Evolutionary conservation across 2,888 invertebrate genomes (phyloP).

Genomic region (Asteroscopus sphinx): DNA sequence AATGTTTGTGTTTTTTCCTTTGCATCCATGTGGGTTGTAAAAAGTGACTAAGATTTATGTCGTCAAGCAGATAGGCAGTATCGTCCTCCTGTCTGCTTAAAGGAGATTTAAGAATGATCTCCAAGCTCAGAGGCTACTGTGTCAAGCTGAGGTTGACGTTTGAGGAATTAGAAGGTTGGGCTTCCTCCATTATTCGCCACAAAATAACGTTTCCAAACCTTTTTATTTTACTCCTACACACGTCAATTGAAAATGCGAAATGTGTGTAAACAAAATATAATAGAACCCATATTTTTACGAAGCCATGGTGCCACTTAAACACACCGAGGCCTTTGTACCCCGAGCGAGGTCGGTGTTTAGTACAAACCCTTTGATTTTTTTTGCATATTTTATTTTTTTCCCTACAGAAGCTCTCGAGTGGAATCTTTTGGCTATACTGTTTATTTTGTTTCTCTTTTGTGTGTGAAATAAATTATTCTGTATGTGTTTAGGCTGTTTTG

Average conservation of each 20-base stretch:
- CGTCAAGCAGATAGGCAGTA: too few relatives aligned
- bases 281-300: conserved; percentile 49
- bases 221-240: conserved; percentile 17
- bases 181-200: not conserved
- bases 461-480: conserved; percentile 47
- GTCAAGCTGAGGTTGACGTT: too few relatives aligned
- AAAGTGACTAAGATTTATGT: too few relatives aligned
- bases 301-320: conserved; percentile 62
- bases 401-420: conserved; percentile 40
- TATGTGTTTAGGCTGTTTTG: conserved; percentile 42
- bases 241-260: conserved; percentile 39
- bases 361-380: conserved; percentile 71
- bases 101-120: too few relatives aligned
- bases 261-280: conserved; percentile 47
- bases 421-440: conserved; percentile 57
- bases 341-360: conserved; percentile 63
- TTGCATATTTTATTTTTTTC: conserved; percentile 65
- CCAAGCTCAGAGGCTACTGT: too few relatives aligned
- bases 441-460: conserved; percentile 58
- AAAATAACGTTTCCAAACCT: not conserved
- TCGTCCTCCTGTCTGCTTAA: too few relatives aligned
- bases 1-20: too few relatives aligned
- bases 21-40: too few relatives aligned
- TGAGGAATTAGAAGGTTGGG: not conserved
- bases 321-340: conserved; percentile 52